Evolutionary conservation across 2,888 invertebrate genomes (phyloP), one percentile per base, ranked within the genome.

Genomic region (Tinea trinotella): DNA sequence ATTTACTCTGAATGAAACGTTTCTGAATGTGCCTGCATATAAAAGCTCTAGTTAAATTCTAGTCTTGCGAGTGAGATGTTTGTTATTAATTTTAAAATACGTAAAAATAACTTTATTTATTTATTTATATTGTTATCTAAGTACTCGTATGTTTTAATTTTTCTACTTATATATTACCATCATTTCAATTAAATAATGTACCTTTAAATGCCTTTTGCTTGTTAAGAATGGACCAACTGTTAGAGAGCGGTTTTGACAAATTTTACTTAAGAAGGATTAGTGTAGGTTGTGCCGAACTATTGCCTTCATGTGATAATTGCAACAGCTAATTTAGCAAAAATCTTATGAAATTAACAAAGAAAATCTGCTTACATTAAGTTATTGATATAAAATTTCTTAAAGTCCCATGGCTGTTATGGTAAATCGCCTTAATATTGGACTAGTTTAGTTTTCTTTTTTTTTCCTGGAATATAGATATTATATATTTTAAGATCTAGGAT

Each of bases 171-270:
- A 4, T 30, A 2, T 44, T 5, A 36, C 3, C n/a, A 18, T 17
- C 2, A 15, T 44, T n/a, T n/a, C n/a, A n/a, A n/a, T n/a, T n/a
- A n/a, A n/a, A n/a, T n/a, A n/a, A 12, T 40, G 40, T 40, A 40
- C 40, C 24, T 24, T 24, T 15, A 15, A 61, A 70, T 68, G 81
- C 82, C 80, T 83, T 78, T 81, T 76, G 81, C 83, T 83, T 81
- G 66, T 68, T 74, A 72, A 68, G 61, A 71, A 80, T 70, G 84
- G 84, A 85, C 84, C 84, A 85, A 83, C 53, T 81, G 77, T 77
- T 73, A n/a, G n/a, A n/a, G 74, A 46, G 10, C 10, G 18, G 19
- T 46, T 13, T 40, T 12, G 2, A 40, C 13, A 35, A 35, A 4
- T 7, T 40, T 12, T 40, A 40, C 13, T 40, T 2, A 13, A 15